A percentile compares a stretch with the other conserved stretches of the same genome.
These are phyloP conservation scores for Holacanthus passer DNA, from an alignment of 2,113 vertebrate genomes.

Conservation along the genomic window DNA sequence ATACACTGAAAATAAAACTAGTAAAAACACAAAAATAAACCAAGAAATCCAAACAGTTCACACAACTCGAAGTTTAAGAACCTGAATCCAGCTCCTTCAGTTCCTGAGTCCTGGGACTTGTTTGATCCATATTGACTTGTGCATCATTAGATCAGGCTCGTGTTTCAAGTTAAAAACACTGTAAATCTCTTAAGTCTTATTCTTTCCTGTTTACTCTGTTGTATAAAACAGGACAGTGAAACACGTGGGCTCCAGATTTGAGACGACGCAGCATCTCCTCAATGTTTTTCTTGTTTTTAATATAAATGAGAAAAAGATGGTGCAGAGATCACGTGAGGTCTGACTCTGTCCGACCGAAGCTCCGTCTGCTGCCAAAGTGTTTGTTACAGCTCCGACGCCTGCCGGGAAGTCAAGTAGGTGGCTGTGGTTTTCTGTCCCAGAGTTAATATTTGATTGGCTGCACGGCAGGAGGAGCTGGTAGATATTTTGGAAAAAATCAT, in stretches of 20 bases:
- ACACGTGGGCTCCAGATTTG: conserved; percentile 22
- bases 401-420: conserved; percentile 23
- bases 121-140: background rate
- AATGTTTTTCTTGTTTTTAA: conserved; percentile 6
- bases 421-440: conserved; percentile 12
- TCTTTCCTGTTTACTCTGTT: background rate
- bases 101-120: no score
- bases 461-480: background rate
- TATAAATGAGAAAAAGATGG: conserved; percentile 49
- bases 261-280: background rate
- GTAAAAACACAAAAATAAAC: no score
- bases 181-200: background rate
- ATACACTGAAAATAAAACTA: no score
- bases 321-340: background rate
- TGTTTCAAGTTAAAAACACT: background rate
- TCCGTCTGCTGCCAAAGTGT: background rate
- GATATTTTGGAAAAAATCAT: conserved; percentile 39
- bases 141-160: background rate
- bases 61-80: background rate
- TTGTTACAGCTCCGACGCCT: background rate
- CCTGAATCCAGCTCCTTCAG: background rate
- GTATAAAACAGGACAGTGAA: background rate
- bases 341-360: background rate
- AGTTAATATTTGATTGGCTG: conserved; percentile 14
- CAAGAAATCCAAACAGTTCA: no score